Conservation (phyloP, 2,113 vertebrate species). For the Butorides virescens region DNA sequence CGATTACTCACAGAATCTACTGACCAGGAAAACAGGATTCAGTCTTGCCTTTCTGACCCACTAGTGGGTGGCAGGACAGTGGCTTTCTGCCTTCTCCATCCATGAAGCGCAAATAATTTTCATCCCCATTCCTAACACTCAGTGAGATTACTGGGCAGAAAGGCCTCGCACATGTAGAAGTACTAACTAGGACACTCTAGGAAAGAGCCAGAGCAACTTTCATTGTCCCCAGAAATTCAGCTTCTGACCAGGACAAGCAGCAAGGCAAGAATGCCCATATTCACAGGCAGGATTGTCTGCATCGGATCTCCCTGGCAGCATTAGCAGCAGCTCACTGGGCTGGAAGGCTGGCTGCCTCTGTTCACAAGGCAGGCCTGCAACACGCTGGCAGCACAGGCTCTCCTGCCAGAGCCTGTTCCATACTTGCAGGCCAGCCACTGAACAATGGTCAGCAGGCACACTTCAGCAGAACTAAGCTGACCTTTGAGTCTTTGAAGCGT, state of each 20-base stretch:
- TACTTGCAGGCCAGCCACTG: not conserved
- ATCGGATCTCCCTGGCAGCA: not conserved
- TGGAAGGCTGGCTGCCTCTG: not conserved
- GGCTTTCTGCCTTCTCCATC: not conserved
- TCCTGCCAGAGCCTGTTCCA: not conserved
- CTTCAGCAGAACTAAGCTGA: not conserved
- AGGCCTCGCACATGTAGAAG: fast-evolving
- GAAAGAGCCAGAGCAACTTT: not conserved
- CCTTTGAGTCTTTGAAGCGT: not conserved
- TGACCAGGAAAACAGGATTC: not conserved
- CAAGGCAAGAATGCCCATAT: not conserved
- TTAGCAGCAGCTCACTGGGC: not conserved
- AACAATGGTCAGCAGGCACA: not conserved
- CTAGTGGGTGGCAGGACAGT: not conserved
- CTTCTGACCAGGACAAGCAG: not conserved
- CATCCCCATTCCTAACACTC: not conserved
- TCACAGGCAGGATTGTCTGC: not conserved
- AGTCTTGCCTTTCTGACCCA: not conserved
- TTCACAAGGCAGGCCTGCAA: not conserved
- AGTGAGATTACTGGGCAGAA: not conserved
- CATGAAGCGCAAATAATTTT: not conserved
- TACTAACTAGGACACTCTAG: not conserved
- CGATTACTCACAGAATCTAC: not conserved
- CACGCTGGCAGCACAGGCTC: not conserved
- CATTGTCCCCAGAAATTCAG: not conserved